Percentiles rank a stretch among this genome's conserved stretches.
These are phyloP conservation scores for Crossocerus cetratus DNA, from an alignment of 2,888 invertebrate genomes.

Conservation along the genomic window DNA sequence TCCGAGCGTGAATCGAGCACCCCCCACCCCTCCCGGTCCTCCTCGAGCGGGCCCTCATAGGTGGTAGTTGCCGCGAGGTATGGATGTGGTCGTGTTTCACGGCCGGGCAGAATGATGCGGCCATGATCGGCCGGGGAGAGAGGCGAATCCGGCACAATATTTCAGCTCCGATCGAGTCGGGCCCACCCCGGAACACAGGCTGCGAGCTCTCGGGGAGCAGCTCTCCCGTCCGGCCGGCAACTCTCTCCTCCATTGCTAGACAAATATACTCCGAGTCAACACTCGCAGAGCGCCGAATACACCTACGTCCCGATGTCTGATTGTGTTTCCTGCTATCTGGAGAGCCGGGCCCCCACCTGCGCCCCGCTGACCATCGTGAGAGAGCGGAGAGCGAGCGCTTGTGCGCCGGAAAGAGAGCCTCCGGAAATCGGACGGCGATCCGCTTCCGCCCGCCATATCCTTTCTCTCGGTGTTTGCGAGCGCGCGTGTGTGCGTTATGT, in stretches of 20 bases:
- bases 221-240: no score
- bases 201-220: conserved; percentile 26
- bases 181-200: conserved; percentile 27
- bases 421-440: no score
- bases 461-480: no score
- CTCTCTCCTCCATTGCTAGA: conserved; percentile 70
- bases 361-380: not conserved
- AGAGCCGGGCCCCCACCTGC: not conserved
- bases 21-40: no score
- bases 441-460: no score
- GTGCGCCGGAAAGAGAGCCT: no score
- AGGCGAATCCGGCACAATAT: conserved; percentile 62
- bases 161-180: conserved; percentile 43
- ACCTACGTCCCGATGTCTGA: conserved; percentile 48
- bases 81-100: conserved; percentile 32
- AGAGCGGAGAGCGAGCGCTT: not conserved
- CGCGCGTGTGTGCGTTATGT: no score
- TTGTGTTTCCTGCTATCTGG: conserved; percentile 43
- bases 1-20: not conserved
- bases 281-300: conserved; percentile 64
- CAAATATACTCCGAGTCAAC: conserved; percentile 74
- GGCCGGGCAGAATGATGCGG: conserved; percentile 59
- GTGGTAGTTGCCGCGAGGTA: no score
- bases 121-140: conserved; percentile 64
- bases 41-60: no score